Evolutionary conservation across 2,888 invertebrate genomes (phyloP), one percentile per base, ranked within the genome.

Genomic region (Meteorus colon): DNA sequence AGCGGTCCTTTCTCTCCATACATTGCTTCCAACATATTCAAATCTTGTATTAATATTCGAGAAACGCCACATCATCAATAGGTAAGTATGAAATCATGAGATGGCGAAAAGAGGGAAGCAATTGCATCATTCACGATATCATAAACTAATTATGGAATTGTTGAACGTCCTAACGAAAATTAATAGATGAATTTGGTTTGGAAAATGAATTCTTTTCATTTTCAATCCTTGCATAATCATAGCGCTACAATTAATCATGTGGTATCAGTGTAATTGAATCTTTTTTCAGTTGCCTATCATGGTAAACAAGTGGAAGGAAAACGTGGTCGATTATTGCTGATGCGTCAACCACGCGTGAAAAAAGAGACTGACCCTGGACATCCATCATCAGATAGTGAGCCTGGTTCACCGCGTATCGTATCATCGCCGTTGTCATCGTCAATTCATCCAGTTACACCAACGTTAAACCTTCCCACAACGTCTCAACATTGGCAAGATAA

Each of bases 321-420:
- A 88, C 90, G 93, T 75, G 92, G 93, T 78, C 91, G 94, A 59
- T 91, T 93, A 6, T 14, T 76, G 76, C 89, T 94, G 65, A 93
- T 93, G 88, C 91, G 94, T 59, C 94, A 94, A 83, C 93, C 92
- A 24, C 90, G 94, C 65, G 92, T 94, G 74, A 94, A 94, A 86
- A 91, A 93, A 70, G 94, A 94, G 81, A 91, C 91, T 80, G 93
- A 93, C 81, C 89, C 90, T 4, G 88, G 89, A 77, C 91, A 91
- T 72, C 85, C 89, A 59, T 88, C 90, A 1, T 90, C 90, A 29
- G 88, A 88, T 68, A 85, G 85, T 69, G 90, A 91, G 67, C 86
- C 88, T 1, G 83, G 84, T 6, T 81, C 86, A 80, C 81, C 90
- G 4, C 86, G 84, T 73, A 87, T 84, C 70, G 88, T 75, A 85